Base-by-base conservation (phyloP, 2,113 vertebrate species). In the Picathartes gymnocephalus region DNA sequence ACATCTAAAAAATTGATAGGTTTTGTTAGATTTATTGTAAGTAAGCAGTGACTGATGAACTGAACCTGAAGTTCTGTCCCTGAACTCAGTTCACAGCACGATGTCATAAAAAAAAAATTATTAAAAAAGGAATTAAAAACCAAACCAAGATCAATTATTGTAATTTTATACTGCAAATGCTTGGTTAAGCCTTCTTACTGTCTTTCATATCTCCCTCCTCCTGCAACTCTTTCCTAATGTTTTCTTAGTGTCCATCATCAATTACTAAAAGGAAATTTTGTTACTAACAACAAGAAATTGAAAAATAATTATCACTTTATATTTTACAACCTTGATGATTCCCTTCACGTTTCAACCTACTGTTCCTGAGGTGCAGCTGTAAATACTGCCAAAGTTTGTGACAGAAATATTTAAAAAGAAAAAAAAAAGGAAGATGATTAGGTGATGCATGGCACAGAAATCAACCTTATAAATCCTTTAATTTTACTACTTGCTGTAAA, bases 231-330 rank as follows among this genome's bases (percentile, higher is more conserved):
- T 88, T 58, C 15, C 22, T 47, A 12, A 27, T 4, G 0, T 15
- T 3, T 0, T n/a, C 27, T 57, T 44, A 28, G 11, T 2, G 1
- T 25, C 14, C 4, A 24, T 37, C 6, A 39, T 35, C 35, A 7
- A 2, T 54, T 68, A 21, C 3, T 66, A 39, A 84, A 74, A 65
- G 19, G 21, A 89, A 73, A 44, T n/a, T 51, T 47, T 54, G 5
- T 30, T 45, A 19, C 14, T 62, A 65, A 53, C 4, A 65, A 2
- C 30, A 71, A 47, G 3, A 70, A 73, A 6, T 15, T 42, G 23
- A 33, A 81, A 77, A 81, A 48, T 27, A 86, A 53, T 61, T 31
- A 53, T 22, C 11, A 21, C 7, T 81, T 83, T 14, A 7, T 4
- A 12, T 73, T 76, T 65, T 21, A 20, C 30, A 66, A 45, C 17